Base-by-base conservation (phyloP, 2,888 invertebrate species). In the Therioaphis trifolii region DNA sequence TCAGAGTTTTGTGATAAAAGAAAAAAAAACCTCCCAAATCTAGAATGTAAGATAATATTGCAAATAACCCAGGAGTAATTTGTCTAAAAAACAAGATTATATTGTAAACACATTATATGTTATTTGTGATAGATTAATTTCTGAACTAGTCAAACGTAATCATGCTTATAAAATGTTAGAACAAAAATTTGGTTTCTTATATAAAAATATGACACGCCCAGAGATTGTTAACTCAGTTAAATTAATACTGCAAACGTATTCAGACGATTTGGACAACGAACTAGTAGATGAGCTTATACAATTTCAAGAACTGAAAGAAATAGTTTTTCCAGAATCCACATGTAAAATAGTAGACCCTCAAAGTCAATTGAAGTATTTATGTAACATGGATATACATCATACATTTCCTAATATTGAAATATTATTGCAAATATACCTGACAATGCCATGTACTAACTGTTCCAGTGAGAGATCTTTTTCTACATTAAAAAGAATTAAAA, bases 401-500 rank as follows among this genome's bases (percentile, higher is more conserved):
- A 72, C 72, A 18, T 72, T 72, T 72, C 29, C 29, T 49, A 72
- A 72, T 72, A 49, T 52, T 49, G 29, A 72, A 72, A 72, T 49
- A 72, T 72, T 27, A 29, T 29, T 52, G 15, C 49, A 72, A 49
- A 52, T 72, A 29, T n/a, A 27, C 49, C 29, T 72, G 12, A 72
- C 46, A 71, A 46, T 71, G 15, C 61, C 61, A 21, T 29, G 18
- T 11, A 72, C 49, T 9, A 72, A 29, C 29, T 72, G 69, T 29
- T 52, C 49, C n/a, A 77, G 66, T 72, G 82, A 76, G 52, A 75
- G 85, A 84, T 76, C 52, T 84, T 85, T 85, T 85, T 85, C 82
- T 4, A n/a, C 77, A 24, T 40, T 84, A 15, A 85, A 85, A 61
- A 29, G 40, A 52, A 85, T n/a, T n/a, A 85, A 85, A 78, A 85